Conservation (phyloP, 2,113 vertebrate species). For the Pelodiscus sinensis region DNA sequence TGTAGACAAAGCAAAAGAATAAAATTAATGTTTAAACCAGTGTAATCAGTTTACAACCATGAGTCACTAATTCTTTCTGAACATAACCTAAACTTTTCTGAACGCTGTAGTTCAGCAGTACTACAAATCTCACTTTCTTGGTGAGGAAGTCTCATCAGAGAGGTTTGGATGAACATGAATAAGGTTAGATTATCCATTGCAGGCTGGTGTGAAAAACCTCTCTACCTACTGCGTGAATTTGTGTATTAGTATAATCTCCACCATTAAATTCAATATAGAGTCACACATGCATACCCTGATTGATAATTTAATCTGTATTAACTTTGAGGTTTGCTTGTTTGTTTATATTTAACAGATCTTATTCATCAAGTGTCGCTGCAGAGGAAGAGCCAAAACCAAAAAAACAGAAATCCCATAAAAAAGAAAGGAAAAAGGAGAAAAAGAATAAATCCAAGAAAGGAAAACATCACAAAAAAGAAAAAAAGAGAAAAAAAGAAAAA, state of each 20-base stretch:
- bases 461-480: slow-evolving; percentile 87
- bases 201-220: not conserved
- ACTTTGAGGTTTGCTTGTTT: not conserved
- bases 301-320: not conserved
- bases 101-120: not conserved
- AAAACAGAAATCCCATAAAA: slow-evolving; percentile 91
- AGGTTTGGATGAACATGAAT: not conserved
- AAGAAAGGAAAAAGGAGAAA: slow-evolving; percentile 91
- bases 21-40: not conserved
- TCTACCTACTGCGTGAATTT: not conserved
- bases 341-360: slow-evolving; percentile 75
- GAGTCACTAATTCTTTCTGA: not conserved
- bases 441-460: slow-evolving; percentile 85
- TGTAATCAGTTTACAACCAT: not conserved
- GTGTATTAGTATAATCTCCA: not conserved
- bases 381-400: slow-evolving; percentile 87
- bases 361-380: slow-evolving; percentile 84
- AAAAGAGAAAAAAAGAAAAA: slow-evolving; percentile 82
- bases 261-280: not conserved
- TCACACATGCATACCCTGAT: slow-evolving; percentile 20
- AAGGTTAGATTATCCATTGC: not conserved
- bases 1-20: not conserved
- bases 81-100: not conserved
- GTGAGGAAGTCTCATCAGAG: not conserved
- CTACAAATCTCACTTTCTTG: not conserved